Evolutionary conservation across 1,140 invertebrate species (phyloP).

Genomic region (Armadillidium nasatum): DNA sequence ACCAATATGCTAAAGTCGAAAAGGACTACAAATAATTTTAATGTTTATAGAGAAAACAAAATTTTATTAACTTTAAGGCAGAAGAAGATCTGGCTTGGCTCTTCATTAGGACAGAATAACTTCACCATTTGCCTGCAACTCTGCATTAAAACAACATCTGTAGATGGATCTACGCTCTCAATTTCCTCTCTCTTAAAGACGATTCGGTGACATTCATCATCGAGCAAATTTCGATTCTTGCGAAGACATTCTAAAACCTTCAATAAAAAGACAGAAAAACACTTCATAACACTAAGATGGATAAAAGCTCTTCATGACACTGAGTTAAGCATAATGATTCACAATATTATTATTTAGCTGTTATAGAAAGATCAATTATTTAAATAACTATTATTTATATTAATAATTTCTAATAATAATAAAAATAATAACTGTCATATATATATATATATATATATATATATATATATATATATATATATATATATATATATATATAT

Average conservation of each 20-base stretch:
- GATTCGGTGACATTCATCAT: slow-evolving; percentile 65
- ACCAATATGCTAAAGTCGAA: too few relatives aligned
- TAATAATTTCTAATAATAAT: too few relatives aligned
- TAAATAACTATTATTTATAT: too few relatives aligned
- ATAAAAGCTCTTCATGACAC: slow-evolving; percentile 24
- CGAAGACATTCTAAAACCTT: slow-evolving; percentile 84
- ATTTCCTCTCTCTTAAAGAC: slow-evolving; percentile 79
- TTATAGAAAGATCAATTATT: too few relatives aligned
- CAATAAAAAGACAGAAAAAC: slow-evolving; percentile 45
- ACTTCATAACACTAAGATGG: neutral
- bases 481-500: too few relatives aligned
- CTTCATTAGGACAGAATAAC: slow-evolving; percentile 67
- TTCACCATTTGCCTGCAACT: slow-evolving; percentile 79
- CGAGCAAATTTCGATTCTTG: slow-evolving; percentile 63
- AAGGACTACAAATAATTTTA: too few relatives aligned
- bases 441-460: too few relatives aligned
- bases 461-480: too few relatives aligned
- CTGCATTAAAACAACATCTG: slow-evolving; percentile 76
- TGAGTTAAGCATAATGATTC: too few relatives aligned
- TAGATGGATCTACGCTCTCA: slow-evolving; percentile 74
- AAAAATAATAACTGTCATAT: too few relatives aligned
- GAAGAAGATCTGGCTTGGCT: slow-evolving; percentile 63
- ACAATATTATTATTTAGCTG: too few relatives aligned
- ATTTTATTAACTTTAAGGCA: slow-evolving; percentile 49
- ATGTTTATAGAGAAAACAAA: too few relatives aligned